Conservation (phyloP, 2,113 vertebrate species). For the Chrysochloris asiatica region DNA sequence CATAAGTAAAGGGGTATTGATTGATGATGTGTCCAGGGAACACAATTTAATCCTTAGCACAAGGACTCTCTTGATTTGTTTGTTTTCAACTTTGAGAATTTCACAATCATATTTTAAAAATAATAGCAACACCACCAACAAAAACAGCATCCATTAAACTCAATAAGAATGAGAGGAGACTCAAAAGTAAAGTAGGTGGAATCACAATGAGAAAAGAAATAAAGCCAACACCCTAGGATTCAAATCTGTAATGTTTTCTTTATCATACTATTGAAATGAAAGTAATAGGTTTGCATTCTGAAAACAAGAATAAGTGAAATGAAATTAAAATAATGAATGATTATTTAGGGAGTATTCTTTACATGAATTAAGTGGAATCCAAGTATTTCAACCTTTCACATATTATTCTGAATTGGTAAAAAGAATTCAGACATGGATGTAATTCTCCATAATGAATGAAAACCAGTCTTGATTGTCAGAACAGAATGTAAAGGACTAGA, state of each 20-base stretch:
- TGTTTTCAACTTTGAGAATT: background rate
- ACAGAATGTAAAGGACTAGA: background rate
- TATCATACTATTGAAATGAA: background rate
- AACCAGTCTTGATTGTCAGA: background rate
- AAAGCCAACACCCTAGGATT: background rate
- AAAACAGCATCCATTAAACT: background rate
- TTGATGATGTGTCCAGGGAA: no score
- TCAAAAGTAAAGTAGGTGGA: background rate
- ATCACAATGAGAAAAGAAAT: background rate
- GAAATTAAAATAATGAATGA: background rate
- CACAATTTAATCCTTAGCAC: no score
- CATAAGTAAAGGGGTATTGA: no score
- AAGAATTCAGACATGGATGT: background rate
- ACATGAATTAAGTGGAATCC: background rate
- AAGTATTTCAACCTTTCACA: background rate
- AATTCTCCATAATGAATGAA: conserved; percentile 30
- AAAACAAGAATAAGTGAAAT: conserved; percentile 1
- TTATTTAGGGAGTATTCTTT: background rate
- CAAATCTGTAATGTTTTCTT: background rate
- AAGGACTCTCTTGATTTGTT: no score
- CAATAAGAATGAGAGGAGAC: background rate
- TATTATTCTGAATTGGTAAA: background rate
- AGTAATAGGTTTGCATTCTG: background rate
- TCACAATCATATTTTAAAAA: background rate
- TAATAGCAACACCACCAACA: background rate